phyloP scores from a whole-genome alignment of 2,888 invertebrate species.

The Fabriciana adippe region DNA sequence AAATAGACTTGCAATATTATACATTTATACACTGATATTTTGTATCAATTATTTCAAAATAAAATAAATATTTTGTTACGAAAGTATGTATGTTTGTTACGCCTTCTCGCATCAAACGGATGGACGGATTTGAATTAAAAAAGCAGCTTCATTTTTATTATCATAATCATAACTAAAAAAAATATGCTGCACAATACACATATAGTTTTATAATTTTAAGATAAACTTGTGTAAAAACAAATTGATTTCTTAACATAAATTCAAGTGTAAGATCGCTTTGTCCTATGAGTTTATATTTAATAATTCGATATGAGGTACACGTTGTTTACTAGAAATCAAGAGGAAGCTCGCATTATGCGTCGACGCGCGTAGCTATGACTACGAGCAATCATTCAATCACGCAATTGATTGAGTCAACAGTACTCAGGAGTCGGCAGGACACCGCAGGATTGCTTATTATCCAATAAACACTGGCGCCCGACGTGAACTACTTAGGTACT shows the following conservation, averaged over 20 bases:
- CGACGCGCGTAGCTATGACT: conserved; percentile 56
- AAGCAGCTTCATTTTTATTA: no score
- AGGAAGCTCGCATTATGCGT: conserved; percentile 39
- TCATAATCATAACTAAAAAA: no score
- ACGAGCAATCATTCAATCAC: conserved; percentile 60
- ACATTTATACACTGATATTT: background rate
- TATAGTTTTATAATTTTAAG: no score
- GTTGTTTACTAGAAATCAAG: conserved; percentile 29
- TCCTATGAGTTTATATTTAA: background rate
- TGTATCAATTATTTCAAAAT: background rate
- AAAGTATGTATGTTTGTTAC: no score
- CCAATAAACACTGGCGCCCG: conserved; percentile 67
- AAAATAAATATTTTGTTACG: no score
- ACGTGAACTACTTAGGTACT: conserved; percentile 38
- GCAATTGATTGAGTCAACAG: conserved; percentile 61
- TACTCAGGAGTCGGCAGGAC: conserved; percentile 43
- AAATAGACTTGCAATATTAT: background rate
- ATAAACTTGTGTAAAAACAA: no score
- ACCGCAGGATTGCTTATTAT: conserved; percentile 70
- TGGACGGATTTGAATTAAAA: no score
- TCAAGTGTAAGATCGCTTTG: background rate
- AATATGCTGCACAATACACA: no score
- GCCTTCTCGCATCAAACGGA: no score
- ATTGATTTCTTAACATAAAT: background rate
- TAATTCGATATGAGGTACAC: conserved; percentile 1